These are phyloP conservation scores for Tokudaia tokunoshimensis DNA, from an alignment of 2,797 vertebrate genomes.

Conservation along the genomic window DNA sequence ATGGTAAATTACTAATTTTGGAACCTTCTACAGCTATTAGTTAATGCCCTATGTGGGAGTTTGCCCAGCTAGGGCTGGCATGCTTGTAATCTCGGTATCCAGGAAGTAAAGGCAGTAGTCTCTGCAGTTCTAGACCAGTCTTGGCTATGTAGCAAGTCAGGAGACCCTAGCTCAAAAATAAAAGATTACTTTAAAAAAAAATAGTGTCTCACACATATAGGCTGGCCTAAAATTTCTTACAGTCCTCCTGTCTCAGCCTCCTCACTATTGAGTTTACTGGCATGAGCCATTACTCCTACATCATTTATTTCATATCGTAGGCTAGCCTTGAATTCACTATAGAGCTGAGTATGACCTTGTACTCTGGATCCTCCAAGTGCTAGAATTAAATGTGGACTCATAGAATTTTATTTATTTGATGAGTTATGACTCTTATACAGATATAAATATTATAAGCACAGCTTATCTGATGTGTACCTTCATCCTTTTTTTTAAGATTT, in stretches of 20 bases:
- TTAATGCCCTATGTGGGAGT: conserved; percentile 49
- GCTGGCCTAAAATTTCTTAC: neutral
- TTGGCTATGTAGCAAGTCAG: neutral
- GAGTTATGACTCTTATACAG: conserved; percentile 1
- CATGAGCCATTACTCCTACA: neutral
- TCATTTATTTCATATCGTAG: neutral
- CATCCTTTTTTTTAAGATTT: too few relatives aligned
- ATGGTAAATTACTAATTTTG: conserved; percentile 53
- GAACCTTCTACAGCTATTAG: conserved; percentile 45
- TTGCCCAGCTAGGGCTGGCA: neutral
- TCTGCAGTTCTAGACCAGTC: neutral
- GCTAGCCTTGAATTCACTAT: neutral
- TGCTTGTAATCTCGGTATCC: neutral
- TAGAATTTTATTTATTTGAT: conserved; percentile 58
- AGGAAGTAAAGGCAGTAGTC: neutral
- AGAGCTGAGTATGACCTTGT: neutral
- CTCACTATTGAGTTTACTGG: neutral
- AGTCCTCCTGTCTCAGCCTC: neutral
- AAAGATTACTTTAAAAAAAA: neutral
- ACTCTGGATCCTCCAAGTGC: neutral
- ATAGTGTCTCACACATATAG: neutral
- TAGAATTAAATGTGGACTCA: neutral
- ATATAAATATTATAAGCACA: neutral
- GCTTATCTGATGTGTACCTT: neutral
- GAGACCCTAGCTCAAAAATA: neutral